Base-by-base conservation (phyloP, 2,888 invertebrate species). In the Crocallis elinguaria region DNA sequence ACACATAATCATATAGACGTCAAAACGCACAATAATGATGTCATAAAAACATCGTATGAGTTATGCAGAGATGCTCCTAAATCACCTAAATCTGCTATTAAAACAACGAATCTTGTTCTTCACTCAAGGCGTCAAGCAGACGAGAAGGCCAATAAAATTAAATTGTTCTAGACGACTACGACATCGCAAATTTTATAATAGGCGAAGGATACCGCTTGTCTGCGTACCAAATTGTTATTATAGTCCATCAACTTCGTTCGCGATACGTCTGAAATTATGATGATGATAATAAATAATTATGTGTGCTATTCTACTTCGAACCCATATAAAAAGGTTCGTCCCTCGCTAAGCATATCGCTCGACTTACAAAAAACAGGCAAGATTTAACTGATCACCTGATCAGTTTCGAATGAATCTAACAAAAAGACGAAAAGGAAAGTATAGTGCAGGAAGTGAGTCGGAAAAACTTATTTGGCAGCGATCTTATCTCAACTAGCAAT, bases 401-500 rank as follows among this genome's bases (percentile, higher is more conserved):
- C 1, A 3, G 25, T 8, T 25, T 25, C 2, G 12, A 17, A n/a
- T 21, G 7, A 38, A n/a, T n/a, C n/a, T n/a, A n/a, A n/a, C n/a
- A n/a, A 35, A 27, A 14, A 12, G 29, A 53, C 32, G 49, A 58
- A 60, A 54, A n/a, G 46, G 49, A 58, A 52, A 49, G 37, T 30
- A 35, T 14, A 55, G 14, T 14, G 25, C 33, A 37, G 50, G 38
- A 50, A 46, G 50, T 33, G 36, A 19, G 17, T 14, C n/a, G 33
- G 30, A 30, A 17, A 9, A 11, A 41, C 45, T 23, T 43, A 45
- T 53, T 57, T 43, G 32, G 52, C 29, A 41, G 30, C 52, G 17
- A 33, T 54, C 59, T 56, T 35, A 62, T 60, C 52, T 61, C 38
- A 49, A 38, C 35, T 51, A 36, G 44, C 44, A 53, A 46, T 45